Conservation (phyloP, 92 coral and sea anemone species). For the Montipora capitata region DNA sequence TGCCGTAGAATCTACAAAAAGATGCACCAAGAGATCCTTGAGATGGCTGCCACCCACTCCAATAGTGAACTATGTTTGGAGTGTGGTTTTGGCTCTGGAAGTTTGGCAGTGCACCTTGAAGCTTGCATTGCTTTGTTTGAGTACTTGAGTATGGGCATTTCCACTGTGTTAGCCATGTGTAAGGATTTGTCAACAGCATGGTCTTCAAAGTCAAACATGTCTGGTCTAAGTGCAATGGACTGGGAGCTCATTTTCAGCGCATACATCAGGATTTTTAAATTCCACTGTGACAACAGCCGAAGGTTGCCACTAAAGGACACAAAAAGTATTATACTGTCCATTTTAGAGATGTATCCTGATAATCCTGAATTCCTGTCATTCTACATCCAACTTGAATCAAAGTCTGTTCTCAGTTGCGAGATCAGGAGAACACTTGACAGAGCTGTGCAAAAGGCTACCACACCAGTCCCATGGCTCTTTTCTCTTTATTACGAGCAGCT, state of each 20-base stretch:
- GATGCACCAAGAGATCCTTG: constrained; percentile 35
- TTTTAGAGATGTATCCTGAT: constrained; percentile 78
- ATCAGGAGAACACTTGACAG: constrained; percentile 91
- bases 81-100: constrained; percentile 47
- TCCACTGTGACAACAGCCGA: constrained; percentile 66
- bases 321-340: constrained; percentile 53
- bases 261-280: constrained; percentile 76
- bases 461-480: constrained; percentile 92
- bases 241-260: constrained; percentile 77
- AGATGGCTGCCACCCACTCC: not conserved
- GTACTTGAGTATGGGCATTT: constrained; percentile 86
- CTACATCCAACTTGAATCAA: constrained; percentile 81
- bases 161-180: constrained; percentile 73
- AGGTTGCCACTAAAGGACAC: constrained; percentile 78
- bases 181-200: constrained; percentile 44
- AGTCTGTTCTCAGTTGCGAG: constrained; percentile 86
- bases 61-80: constrained; percentile 21
- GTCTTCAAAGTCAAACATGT: constrained; percentile 8
- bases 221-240: constrained; percentile 58
- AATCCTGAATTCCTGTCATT: constrained; percentile 85
- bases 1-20: constrained; percentile 67
- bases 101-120: constrained; percentile 74
- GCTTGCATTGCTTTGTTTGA: constrained; percentile 88
- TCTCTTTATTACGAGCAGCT: constrained; percentile 84
- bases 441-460: constrained; percentile 63